Evolutionary conservation across 2,888 invertebrate species (phyloP).

Genomic region (Polyommatus iphigenia): DNA sequence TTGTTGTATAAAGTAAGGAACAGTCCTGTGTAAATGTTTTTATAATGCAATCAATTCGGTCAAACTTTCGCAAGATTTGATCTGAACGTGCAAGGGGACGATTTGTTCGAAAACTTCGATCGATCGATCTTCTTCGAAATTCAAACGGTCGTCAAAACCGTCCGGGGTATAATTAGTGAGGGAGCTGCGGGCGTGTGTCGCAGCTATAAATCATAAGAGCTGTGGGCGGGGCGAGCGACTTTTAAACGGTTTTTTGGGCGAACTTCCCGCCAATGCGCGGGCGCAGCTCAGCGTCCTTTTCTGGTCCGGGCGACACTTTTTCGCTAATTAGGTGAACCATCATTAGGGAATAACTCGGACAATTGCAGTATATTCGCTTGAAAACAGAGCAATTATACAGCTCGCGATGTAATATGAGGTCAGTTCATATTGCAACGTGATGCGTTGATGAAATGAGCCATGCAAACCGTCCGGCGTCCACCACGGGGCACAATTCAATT

Average conservation of each 20-base stretch:
- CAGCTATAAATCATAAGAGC: slow-evolving; percentile 78
- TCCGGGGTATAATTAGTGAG: slow-evolving; percentile 68
- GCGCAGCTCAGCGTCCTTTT: slow-evolving; percentile 70
- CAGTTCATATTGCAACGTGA: too few species aligned
- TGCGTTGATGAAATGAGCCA: too few species aligned
- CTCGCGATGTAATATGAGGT: neutral
- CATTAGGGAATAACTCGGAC: slow-evolving; percentile 69
- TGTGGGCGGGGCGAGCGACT: slow-evolving; percentile 76
- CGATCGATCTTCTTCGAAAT: slow-evolving; percentile 2
- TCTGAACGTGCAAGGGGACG: neutral
- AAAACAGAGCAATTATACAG: neutral
- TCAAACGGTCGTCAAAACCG: neutral
- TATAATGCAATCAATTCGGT: neutral
- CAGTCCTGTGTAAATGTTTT: too few species aligned
- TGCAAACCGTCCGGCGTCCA: too few species aligned
- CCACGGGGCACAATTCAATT: too few species aligned
- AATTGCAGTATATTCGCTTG: slow-evolving; percentile 41
- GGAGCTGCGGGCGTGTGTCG: slow-evolving; percentile 74
- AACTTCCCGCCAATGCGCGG: slow-evolving; percentile 70
- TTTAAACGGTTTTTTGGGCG: slow-evolving; percentile 79
- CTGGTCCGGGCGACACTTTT: slow-evolving; percentile 74
- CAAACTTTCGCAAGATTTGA: neutral
- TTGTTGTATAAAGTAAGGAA: too few species aligned
- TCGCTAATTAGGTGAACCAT: slow-evolving; percentile 76
- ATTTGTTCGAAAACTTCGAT: neutral